phyloP scores from a whole-genome alignment of 2,113 vertebrate genomes.

The Petrocephalus microphthalmus region DNA sequence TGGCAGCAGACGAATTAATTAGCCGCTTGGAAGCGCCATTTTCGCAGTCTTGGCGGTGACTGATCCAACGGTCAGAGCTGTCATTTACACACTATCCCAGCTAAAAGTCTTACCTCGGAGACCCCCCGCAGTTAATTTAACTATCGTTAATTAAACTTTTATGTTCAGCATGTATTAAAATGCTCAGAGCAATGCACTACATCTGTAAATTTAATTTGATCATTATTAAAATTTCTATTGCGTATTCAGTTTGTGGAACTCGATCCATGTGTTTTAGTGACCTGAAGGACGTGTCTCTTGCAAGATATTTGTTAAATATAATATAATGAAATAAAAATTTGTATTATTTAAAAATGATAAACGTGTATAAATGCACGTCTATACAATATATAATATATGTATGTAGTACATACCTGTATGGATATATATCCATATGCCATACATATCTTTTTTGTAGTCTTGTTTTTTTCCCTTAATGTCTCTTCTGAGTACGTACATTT shows the following conservation, averaged over 20 bases:
- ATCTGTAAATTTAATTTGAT: background rate
- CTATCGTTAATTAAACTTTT: background rate
- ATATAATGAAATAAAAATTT: no score
- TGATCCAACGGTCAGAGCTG: conserved; percentile 19
- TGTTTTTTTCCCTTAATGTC: no score
- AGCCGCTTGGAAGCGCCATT: conserved; percentile 17
- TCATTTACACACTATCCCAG: background rate
- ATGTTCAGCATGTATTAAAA: background rate
- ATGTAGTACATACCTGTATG: no score
- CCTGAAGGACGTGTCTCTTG: background rate
- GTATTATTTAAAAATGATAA: no score
- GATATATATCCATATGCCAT: no score
- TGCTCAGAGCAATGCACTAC: background rate
- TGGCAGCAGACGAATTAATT: conserved; percentile 13
- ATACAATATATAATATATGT: no score
- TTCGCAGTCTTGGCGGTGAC: conserved; percentile 20
- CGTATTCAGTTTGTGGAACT: background rate
- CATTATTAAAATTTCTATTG: background rate
- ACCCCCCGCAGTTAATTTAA: background rate
- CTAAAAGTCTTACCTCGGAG: background rate
- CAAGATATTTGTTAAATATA: background rate
- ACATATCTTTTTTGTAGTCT: no score
- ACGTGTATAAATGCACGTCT: no score
- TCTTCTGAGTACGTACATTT: no score
- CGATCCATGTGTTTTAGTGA: background rate